Conservation (phyloP, 2,888 invertebrate genomes). For the Epinotia brunnichana region DNA sequence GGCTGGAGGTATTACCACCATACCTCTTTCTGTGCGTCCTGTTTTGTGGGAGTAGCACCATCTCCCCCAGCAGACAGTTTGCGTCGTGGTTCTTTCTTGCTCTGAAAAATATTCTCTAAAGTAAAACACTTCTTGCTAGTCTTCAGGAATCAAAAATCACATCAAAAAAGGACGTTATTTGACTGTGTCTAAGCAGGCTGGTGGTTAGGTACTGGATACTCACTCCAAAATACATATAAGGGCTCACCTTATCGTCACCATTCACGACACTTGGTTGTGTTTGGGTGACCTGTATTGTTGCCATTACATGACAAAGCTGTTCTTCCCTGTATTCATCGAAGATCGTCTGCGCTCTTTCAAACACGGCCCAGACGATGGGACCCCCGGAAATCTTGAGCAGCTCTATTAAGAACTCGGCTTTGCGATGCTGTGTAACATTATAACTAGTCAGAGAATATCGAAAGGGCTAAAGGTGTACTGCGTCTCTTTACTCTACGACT, state of each 20-base stretch:
- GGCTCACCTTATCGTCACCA: slow-evolving; percentile 45
- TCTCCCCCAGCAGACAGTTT: slow-evolving; percentile 3
- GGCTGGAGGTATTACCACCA: background rate
- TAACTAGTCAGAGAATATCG: too few species aligned
- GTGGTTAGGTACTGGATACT: too few species aligned
- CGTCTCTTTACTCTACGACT: too few species aligned
- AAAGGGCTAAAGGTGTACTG: too few species aligned
- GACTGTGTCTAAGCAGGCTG: too few species aligned
- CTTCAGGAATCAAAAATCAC: too few species aligned
- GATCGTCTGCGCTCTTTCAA: slow-evolving; percentile 57
- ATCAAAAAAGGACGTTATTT: too few species aligned
- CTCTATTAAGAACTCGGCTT: slow-evolving; percentile 68
- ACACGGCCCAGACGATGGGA: slow-evolving; percentile 69
- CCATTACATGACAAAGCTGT: slow-evolving; percentile 59
- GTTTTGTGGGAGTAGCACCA: too few species aligned
- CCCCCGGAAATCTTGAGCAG: slow-evolving; percentile 69
- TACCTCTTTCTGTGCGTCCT: slow-evolving; percentile 5
- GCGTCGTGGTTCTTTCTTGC: slow-evolving; percentile 50
- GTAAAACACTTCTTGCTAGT: too few species aligned
- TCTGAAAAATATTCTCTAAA: slow-evolving; percentile 41
- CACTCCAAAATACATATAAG: background rate
- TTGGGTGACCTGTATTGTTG: slow-evolving; percentile 60
- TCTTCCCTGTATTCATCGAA: slow-evolving; percentile 62
- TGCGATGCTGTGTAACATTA: slow-evolving; percentile 58
- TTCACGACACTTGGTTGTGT: background rate